Evolutionary conservation across 2,888 invertebrate genomes (phyloP), one percentile per base, ranked within the genome.

Genomic region (Encarsia formosa): DNA sequence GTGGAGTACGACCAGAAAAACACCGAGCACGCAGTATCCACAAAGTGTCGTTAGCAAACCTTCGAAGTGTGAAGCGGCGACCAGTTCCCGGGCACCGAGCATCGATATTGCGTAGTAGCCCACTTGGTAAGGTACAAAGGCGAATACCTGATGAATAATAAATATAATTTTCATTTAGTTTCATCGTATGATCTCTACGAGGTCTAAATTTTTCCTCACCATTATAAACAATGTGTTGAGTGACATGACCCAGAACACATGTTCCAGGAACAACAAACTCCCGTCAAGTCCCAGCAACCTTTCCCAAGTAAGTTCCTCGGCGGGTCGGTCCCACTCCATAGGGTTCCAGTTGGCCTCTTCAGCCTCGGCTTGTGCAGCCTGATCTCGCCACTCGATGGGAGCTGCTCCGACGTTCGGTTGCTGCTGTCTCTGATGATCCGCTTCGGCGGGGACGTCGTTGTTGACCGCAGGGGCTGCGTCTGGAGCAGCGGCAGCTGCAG

Each of bases 201-300:
- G n/a, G n/a, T n/a, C n/a, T n/a, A n/a, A n/a, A n/a, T n/a, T 9
- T 4, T 5, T 18, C 41, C 56, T 61, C 32, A 71, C 73, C 57
- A 98, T 82, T 59, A 98, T 97, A 71, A 98, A 98, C 50, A 98
- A 79, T 1, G 97, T 95, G 70, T 99, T 98, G 23, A 99, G 77
- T 0, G 96, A 95, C 18, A 98, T 93, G 20, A 98, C 96, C 98
- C 98, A 99, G 72, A 99, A 97, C 0, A 99, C 97, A 78, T 99
- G 98, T 73, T 99, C 99, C 47, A 99, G 76, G 71, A 99, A 99
- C 41, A 96, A 89, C 65, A 98, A 82, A 0, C 97, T 97, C 0
- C 98, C 98, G 75, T 99, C 98, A 9, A 99, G 76, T 0, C 98
- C 98, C 1, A 99, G 79, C 5, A 99, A 78, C 59, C 96, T 82